Percentiles rank a stretch among this genome's conserved stretches.
These are phyloP conservation scores for Vannuccia rotundouncinata DNA, from an alignment of 2,888 invertebrate genomes.

Conservation along the genomic window DNA sequence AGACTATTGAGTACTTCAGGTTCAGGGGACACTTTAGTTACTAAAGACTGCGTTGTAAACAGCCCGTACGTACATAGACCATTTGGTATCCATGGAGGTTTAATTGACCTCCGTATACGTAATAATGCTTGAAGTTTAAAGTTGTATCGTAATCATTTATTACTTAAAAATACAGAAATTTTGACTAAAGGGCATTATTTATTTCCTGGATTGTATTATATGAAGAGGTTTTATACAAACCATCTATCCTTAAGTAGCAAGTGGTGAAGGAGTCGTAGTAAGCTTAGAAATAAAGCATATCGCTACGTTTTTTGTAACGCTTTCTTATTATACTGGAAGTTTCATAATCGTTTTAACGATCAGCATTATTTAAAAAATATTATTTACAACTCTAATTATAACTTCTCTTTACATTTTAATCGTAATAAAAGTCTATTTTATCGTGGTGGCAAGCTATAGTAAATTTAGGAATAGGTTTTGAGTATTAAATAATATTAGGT, in stretches of 20 bases:
- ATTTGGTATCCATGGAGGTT: background rate
- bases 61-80: background rate
- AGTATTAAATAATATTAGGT: background rate
- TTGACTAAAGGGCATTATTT: background rate
- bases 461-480: background rate
- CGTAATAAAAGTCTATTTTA: background rate
- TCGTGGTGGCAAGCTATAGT: background rate
- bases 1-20: background rate
- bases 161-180: background rate
- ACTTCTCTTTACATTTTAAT: background rate
- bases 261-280: background rate
- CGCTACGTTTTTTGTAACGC: background rate
- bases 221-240: background rate
- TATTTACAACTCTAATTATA: background rate
- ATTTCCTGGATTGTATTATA: background rate
- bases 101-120: background rate
- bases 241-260: background rate
- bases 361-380: background rate
- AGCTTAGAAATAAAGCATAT: background rate
- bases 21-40: background rate
- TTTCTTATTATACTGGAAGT: background rate
- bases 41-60: background rate
- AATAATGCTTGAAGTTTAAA: background rate
- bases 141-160: background rate
- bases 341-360: background rate